Evolutionary conservation across 2,888 invertebrate genomes (phyloP), one percentile per base, ranked within the genome.

Genomic region (Julus scandinavius): DNA sequence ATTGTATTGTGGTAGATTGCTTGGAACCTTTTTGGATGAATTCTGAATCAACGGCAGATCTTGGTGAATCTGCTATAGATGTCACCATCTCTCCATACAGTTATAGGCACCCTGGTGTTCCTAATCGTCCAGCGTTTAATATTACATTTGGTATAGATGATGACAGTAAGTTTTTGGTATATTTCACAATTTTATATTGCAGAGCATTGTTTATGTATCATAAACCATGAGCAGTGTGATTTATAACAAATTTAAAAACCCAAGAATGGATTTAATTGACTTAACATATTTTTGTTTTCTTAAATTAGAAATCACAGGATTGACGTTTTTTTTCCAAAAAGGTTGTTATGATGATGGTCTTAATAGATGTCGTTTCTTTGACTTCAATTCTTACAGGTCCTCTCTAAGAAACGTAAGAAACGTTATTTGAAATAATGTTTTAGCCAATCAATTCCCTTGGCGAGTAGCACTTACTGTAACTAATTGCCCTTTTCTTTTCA

Each of bases 341-440:
- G 63, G n/a, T n/a, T 63, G 63, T n/a, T 63, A 63, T 63, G 6
- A 5, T 5, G n/a, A 63, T 63, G n/a, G 2, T 29, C n/a, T 17
- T 13, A 6, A 29, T 29, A 63, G 6, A 63, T 63, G 63, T n/a
- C 63, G 63, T 63, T 63, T n/a, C n/a, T 4, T 63, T 63, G 63
- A 63, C n/a, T 63, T 63, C n/a, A 63, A n/a, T n/a, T 17, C 63
- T n/a, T n/a, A 63, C n/a, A 63, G n/a, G n/a, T 63, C 17, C 63
- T 63, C 63, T 6, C n/a, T 63, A 63, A 63, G n/a, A n/a, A 63
- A 63, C 0, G 63, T 63, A 63, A 63, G n/a, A 2, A 63, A n/a
- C 17, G 17, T n/a, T 63, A n/a, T 63, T n/a, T 6, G 11, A 15
- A n/a, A n/a, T 4, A n/a, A 2, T 6, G n/a, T n/a, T 63, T 63